These are phyloP conservation scores for Apus apus DNA, from an alignment of 2,113 vertebrate genomes.

Conservation along the genomic window DNA sequence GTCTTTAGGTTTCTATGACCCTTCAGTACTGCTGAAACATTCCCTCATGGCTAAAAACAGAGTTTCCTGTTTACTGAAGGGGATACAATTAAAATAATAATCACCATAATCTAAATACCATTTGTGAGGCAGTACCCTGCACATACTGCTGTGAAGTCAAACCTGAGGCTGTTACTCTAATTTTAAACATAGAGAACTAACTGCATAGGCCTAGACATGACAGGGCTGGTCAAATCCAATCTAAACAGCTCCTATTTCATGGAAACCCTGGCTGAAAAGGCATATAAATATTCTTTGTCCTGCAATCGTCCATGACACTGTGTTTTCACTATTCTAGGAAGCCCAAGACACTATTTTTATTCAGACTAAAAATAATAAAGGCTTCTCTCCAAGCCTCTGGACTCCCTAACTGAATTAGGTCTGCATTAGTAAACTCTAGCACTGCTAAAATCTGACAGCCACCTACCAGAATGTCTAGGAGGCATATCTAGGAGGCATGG, in stretches of 20 bases:
- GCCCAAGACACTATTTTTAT: constrained; percentile 48
- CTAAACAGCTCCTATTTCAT: constrained; percentile 1
- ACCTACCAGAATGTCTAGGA: background rate
- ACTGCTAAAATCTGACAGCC: constrained; percentile 16
- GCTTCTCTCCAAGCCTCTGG: constrained; percentile 18
- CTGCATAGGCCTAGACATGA: constrained; percentile 1
- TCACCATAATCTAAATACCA: background rate
- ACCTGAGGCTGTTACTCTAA: background rate
- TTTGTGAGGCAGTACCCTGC: background rate
- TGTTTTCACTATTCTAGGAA: constrained; percentile 41
- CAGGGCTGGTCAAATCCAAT: background rate
- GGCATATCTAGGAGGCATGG: background rate
- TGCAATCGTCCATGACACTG: background rate
- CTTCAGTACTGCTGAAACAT: background rate
- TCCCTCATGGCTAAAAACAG: background rate
- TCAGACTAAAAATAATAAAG: constrained; percentile 54
- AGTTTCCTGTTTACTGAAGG: background rate
- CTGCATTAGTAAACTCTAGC: constrained; percentile 22
- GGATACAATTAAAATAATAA: background rate
- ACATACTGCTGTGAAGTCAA: background rate
- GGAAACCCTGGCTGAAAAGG: constrained; percentile 15
- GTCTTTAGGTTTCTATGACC: background rate
- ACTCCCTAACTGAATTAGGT: background rate
- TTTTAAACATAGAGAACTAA: background rate
- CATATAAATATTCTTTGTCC: constrained; percentile 10